Evolutionary conservation across 2,888 invertebrate species (phyloP), one percentile per base, ranked within the genome.

Genomic region (Gymnosoma rotundatum): DNA sequence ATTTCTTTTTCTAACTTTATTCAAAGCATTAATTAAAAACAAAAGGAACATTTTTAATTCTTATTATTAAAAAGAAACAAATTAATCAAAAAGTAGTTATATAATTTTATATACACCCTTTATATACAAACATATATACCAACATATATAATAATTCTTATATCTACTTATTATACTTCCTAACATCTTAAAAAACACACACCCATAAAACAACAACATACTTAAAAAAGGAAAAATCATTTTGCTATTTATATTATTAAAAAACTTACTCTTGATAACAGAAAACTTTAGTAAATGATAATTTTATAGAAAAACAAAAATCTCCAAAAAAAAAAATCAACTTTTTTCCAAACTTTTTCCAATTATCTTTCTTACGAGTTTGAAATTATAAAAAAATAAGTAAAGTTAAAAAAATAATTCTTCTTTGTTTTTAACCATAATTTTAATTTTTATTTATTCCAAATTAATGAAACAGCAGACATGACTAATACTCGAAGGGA

Each of bases 191-290:
- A 4, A 54, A 75, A 67, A 52, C 12, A 32, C 6, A 32, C n/a
- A n/a, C n/a, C n/a, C n/a, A n/a, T n/a, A n/a, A n/a, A n/a, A n/a
- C n/a, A 32, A 32, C 1, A 25, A 25, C 25, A 2, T 25, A 25
- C 4, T 25, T 25, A 25, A 32, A 32, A 25, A 70, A 12, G 64
- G 3, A 38, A 60, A 2, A 69, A 69, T 78, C 60, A 56, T 80
- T 83, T 78, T 63, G 78, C 52, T 60, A 75, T 70, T 75, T 79
- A 79, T 78, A 80, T 78, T 84, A n/a, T 84, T 84, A 78, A 84
- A 81, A n/a, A 58, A 20, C 75, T 73, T 32, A 73, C 25, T 73
- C 38, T 60, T 18, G 6, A 32, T 32, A 67, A 42, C 2, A 58
- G 0, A 16, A 69, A 45, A 45, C 36, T 12, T 60, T 38, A 82